Evolutionary conservation across 2,113 vertebrate genomes (phyloP).

Genomic region (Heteronetta atricapilla): DNA sequence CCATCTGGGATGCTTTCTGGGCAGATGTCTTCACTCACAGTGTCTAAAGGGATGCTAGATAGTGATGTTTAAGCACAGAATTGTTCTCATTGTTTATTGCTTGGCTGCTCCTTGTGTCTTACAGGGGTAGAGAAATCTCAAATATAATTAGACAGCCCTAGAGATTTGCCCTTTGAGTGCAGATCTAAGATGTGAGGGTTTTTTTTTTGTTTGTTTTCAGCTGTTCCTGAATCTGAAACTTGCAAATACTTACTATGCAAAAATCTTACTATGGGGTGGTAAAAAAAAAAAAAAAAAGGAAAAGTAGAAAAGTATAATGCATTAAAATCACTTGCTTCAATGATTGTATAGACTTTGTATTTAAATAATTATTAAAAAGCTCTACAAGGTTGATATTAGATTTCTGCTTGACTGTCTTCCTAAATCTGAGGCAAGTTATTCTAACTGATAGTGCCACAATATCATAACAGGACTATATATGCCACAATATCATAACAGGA

Average conservation of each 20-base stretch:
- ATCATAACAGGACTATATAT: background rate
- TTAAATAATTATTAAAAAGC: background rate
- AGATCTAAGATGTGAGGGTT: background rate
- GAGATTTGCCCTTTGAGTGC: background rate
- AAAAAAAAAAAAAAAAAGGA: background rate
- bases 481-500: background rate
- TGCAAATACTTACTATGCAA: background rate
- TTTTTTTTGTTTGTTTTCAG: background rate
- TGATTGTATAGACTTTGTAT: background rate
- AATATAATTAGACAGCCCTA: background rate
- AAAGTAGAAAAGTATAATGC: background rate
- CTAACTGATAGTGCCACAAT: background rate
- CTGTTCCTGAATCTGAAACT: background rate
- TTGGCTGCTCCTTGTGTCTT: conserved; percentile 37
- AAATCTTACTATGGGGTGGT: background rate
- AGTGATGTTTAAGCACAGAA: background rate
- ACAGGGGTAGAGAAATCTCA: background rate
- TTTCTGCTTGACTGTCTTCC: background rate
- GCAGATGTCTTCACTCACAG: conserved; percentile 8
- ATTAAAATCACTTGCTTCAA: background rate
- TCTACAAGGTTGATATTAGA: background rate
- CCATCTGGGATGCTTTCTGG: conserved; percentile 8
- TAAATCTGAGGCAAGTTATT: background rate
- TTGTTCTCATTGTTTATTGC: conserved; percentile 19
- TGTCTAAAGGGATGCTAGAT: conserved; percentile 13